Evolutionary conservation across 2,797 vertebrate species (phyloP), one percentile per base, ranked within the genome.

Genomic region (Acomys russatus): DNA sequence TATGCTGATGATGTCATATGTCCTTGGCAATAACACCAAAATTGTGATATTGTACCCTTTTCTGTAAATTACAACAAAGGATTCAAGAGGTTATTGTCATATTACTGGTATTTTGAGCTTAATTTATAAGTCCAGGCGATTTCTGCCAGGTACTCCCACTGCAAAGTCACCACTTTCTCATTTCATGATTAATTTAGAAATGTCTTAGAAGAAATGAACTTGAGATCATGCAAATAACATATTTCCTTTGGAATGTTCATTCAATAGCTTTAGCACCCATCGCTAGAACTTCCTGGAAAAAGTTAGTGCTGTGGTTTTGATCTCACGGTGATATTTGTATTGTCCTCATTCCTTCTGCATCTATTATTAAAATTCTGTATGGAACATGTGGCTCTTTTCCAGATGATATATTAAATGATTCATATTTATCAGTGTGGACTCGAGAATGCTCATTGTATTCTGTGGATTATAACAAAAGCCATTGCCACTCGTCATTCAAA

Each of bases 291-390:
- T 88, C 68, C 30, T 80, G 22, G 33, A 71, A 96, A 70, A 18
- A 54, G 3, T 85, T 78, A 56, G 30, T 54, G 28, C 23, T 78
- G 23, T 56, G 30, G 18, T 28, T 10, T 84, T 28, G 14, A 9
- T 33, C 25, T 79, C 49, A 38, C 30, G 30, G 44, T 61, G 28
- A 54, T 61, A 54, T 91, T 87, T 92, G 7, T 85, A 77, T 90
- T 87, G 54, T 9, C 1, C 23, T 59, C n/a, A 71, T 76, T 49
- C 44, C 30, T 71, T 83, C 61, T 33, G 30, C 6, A 61, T 85
- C 77, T 76, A 38, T 94, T 83, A 78, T 86, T 89, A 38, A 54
- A 90, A 93, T 92, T 96, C 30, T 90, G 30, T 79, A 33, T 63
- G 51, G 51, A 94, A 95, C 51, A 76, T 44, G 22, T 82, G 33